Conservation (phyloP, 2,888 invertebrate species). For the Epirrita christyi region DNA sequence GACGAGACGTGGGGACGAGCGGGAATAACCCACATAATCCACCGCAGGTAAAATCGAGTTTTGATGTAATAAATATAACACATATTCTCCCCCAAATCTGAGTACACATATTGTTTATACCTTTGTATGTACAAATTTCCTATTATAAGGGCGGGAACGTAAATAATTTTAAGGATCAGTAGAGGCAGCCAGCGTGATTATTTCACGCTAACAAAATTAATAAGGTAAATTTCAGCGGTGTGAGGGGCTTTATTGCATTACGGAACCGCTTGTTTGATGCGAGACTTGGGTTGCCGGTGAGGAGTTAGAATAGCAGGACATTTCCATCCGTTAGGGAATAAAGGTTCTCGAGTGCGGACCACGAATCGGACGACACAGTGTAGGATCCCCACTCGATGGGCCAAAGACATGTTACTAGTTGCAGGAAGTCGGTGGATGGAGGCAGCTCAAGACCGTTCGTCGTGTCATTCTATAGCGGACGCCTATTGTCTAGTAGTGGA, state of each 20-base stretch:
- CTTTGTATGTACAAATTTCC: slow-evolving; percentile 41
- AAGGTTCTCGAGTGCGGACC: too few species aligned
- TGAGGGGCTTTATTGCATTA: slow-evolving; percentile 64
- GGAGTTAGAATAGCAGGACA: slow-evolving; percentile 17
- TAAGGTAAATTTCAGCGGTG: slow-evolving; percentile 69
- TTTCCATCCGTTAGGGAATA: not conserved
- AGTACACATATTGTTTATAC: slow-evolving; percentile 31
- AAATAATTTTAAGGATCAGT: slow-evolving; percentile 73
- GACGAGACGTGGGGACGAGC: too few species aligned
- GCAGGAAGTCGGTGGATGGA: too few species aligned
- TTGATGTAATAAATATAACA: slow-evolving; percentile 33
- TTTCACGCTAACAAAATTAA: slow-evolving; percentile 76
- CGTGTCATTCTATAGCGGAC: too few species aligned
- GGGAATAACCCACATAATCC: too few species aligned
- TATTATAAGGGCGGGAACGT: slow-evolving; percentile 55
- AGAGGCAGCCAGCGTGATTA: slow-evolving; percentile 67
- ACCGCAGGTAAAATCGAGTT: slow-evolving; percentile 27
- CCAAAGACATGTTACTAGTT: too few species aligned
- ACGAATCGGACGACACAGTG: too few species aligned
- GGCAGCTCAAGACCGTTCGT: too few species aligned
- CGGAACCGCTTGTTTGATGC: slow-evolving; percentile 62
- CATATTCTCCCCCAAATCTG: slow-evolving; percentile 26
- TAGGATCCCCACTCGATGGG: too few species aligned
- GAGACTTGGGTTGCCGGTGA: slow-evolving; percentile 42
- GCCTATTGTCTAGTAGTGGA: too few species aligned